Evolutionary conservation across 2,113 vertebrate species (phyloP), one percentile per base, ranked within the genome.

Genomic region (Dasypus novemcinctus): DNA sequence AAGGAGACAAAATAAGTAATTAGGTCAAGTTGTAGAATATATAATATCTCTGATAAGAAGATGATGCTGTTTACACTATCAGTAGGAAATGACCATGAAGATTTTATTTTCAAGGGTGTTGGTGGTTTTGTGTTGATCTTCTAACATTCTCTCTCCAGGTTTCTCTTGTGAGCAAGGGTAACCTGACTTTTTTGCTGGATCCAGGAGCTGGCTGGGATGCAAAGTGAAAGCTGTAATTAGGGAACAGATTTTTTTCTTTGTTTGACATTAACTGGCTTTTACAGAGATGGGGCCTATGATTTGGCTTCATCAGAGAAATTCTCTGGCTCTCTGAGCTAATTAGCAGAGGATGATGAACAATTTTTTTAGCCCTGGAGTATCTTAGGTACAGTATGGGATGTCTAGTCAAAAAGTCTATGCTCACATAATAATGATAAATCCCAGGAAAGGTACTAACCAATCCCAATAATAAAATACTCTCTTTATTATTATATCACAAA

Each of bases 1-100:
- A 89, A 95, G 92, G 59, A 93, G 49, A 74, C 71, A 41, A 92
- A 96, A 57, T 96, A 54, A 75, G 20, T n/a, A 13, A 80, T 93
- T 97, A 95, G 54, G 68, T 76, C 6, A 66, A 79, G 61, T 43
- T 86, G 7, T 52, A 18, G 43, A 52, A 49, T 49, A 27, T 74
- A n/a, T 72, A 64, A 41, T 46, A 31, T 72, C 10, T 36, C 54
- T 36, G n/a, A 78, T 75, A 69, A 78, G 49, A 89, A 87, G 79
- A 68, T 20, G 41, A 71, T 41, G n/a, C 38, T 88, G 31, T 83
- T 71, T 69, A 87, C 23, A 85, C 23, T 57, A 2, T 86, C 33
- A 43, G 31, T n/a, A 81, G 64, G 71, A 80, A 87, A 92, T 76
- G 33, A 57, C 43, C 81, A 31, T 71, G 74, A 8, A 36, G 14